phyloP scores from a whole-genome alignment of 2,888 invertebrate species.

The Rhagium mordax region DNA sequence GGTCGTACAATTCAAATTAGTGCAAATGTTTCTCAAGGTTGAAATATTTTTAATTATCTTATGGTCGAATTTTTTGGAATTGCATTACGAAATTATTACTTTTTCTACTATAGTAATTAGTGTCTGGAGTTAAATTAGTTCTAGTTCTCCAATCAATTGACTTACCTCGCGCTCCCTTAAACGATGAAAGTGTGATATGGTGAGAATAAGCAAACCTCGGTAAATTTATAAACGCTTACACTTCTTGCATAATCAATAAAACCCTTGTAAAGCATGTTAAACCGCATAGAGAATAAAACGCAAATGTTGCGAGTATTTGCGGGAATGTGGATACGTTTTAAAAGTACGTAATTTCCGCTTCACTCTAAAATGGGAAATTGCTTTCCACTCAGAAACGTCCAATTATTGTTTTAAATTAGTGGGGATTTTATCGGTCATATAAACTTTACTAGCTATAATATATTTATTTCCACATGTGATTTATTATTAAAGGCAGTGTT shows the following conservation, averaged over 20 bases:
- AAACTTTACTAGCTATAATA: neutral
- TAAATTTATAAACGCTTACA: neutral
- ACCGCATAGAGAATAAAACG: neutral
- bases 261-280: neutral
- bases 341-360: neutral
- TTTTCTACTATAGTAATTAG: too few relatives aligned
- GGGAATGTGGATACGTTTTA: neutral
- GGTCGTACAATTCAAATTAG: neutral
- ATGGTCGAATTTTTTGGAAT: neutral
- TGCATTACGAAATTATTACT: too few relatives aligned
- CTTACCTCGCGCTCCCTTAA: neutral
- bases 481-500: too few relatives aligned
- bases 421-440: neutral
- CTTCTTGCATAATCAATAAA: neutral
- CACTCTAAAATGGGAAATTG: neutral
- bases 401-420: neutral
- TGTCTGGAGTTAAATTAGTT: too few relatives aligned
- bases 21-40: too few relatives aligned
- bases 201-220: neutral
- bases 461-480: neutral
- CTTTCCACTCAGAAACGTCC: neutral
- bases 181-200: neutral
- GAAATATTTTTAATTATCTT: neutral
- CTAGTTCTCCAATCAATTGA: too few relatives aligned
- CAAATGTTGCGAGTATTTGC: neutral